These are phyloP conservation scores for Orthosia gracilis DNA, from an alignment of 2,888 invertebrate genomes.

Conservation along the genomic window DNA sequence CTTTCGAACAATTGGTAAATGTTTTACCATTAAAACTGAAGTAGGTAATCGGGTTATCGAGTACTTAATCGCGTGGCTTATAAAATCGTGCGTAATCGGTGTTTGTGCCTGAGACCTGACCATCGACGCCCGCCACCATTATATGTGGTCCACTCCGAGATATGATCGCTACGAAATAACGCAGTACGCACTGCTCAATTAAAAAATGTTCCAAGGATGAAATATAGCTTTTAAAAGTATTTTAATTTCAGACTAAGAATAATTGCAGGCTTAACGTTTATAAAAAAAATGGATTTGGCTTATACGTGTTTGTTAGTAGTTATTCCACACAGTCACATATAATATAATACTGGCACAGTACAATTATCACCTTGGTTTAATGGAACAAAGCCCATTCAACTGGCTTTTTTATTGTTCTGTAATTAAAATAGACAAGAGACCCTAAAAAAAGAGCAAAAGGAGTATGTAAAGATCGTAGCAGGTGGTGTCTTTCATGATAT, in stretches of 20 bases:
- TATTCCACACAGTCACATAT: background rate
- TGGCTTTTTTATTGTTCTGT: constrained; percentile 51
- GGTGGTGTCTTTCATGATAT: background rate
- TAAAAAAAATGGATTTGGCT: constrained; percentile 21
- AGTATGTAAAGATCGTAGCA: no score
- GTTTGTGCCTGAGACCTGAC: constrained; percentile 67
- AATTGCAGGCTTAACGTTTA: background rate
- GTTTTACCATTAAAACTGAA: constrained; percentile 60
- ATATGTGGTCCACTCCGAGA: constrained; percentile 63
- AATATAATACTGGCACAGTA: background rate
- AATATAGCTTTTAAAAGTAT: constrained; percentile 59
- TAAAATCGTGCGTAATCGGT: constrained; percentile 68
- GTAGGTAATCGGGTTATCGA: constrained; percentile 67
- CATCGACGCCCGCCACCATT: constrained; percentile 61
- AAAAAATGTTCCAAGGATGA: constrained; percentile 54
- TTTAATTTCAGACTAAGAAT: constrained; percentile 36
- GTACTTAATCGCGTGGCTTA: constrained; percentile 54
- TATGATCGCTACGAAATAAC: constrained; percentile 57
- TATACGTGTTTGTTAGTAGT: constrained; percentile 9
- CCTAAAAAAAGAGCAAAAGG: no score
- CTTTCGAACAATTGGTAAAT: constrained; percentile 66
- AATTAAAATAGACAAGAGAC: constrained; percentile 20
- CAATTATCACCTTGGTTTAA: constrained; percentile 42
- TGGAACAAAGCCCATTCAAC: constrained; percentile 57
- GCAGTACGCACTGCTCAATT: constrained; percentile 51